Conservation (phyloP, 2,888 invertebrate species). For the Aphodius granarius region DNA sequence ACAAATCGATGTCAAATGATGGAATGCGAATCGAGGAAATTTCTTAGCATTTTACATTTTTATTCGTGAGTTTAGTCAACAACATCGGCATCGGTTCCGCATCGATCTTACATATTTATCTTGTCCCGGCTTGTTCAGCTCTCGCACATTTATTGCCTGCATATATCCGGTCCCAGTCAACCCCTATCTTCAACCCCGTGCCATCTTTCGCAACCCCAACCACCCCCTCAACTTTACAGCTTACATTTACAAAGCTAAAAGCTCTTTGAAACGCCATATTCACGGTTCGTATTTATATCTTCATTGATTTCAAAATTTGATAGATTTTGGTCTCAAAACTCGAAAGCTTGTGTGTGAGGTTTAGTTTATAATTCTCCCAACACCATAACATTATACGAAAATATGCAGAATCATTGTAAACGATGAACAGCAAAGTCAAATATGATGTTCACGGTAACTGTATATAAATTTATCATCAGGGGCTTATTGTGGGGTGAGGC, state of each 20-base stretch:
- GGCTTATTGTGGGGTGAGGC: conserved; percentile 27
- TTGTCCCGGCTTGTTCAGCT: background rate
- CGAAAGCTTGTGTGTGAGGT: background rate
- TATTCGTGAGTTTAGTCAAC: background rate
- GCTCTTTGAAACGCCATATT: too few species aligned
- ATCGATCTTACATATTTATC: background rate
- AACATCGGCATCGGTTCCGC: background rate
- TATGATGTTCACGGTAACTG: conserved; percentile 20
- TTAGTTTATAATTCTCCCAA: background rate
- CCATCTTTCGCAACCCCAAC: background rate
- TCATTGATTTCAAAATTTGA: too few species aligned
- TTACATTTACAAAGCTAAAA: background rate
- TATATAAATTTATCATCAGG: conserved; percentile 35
- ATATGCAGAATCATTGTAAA: conserved; percentile 16
- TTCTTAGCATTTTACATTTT: background rate
- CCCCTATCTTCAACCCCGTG: background rate
- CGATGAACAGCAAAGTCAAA: conserved; percentile 18
- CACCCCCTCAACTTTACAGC: background rate
- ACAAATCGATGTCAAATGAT: too few species aligned
- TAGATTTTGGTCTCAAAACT: too few species aligned
- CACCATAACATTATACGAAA: conserved; percentile 9
- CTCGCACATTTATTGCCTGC: background rate
- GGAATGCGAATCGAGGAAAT: background rate
- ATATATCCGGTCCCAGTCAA: background rate
- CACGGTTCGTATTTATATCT: too few species aligned